Base-by-base conservation (phyloP, 2,888 invertebrate species). In the Tuta absoluta region DNA sequence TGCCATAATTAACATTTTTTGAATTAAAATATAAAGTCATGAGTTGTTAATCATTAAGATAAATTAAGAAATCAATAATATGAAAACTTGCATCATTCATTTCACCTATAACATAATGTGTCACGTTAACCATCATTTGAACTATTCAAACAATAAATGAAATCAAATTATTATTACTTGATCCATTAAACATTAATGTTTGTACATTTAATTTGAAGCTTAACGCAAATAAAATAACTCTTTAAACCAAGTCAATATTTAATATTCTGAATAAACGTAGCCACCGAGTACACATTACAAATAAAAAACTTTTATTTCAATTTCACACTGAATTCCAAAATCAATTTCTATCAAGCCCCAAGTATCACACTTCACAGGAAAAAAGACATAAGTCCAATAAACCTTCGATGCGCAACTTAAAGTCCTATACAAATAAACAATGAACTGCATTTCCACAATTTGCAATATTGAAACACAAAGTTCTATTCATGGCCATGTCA, bases 321-420 rank as follows among this genome's bases (percentile, higher is more conserved):
- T 90, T 90, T 91, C 87, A 89, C 87, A 89, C 88, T 77, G 83
- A 85, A 87, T 89, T 86, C 85, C 84, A 81, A 83, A 84, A 84
- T 82, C 82, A 86, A 87, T 85, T 84, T 88, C 82, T 79, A 83
- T 80, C 80, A 77, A 76, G 76, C 80, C 81, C 84, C 73, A 78
- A 77, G 68, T 75, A 72, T 69, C 28, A 64, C 11, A 63, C 33
- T 8, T 45, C 23, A 45, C 19, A 64, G 33, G 7, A 48, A 71
- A 74, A 84, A 76, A 12, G 69, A 56, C 69, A n/a, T 74, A 81
- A 72, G 23, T 58, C 17, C 19, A 59, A 24, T 48, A 17, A 4
- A 5, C 28, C n/a, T n/a, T 8, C 28, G 24, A 14, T 24, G 38
- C 8, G 38, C 41, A 51, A 82, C 65, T 75, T 68, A 69, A 49